Percentiles rank a stretch among this genome's conserved stretches.
Conservation (phyloP, 2,113 vertebrate species). For the Paradoxurus hermaphroditus region DNA sequence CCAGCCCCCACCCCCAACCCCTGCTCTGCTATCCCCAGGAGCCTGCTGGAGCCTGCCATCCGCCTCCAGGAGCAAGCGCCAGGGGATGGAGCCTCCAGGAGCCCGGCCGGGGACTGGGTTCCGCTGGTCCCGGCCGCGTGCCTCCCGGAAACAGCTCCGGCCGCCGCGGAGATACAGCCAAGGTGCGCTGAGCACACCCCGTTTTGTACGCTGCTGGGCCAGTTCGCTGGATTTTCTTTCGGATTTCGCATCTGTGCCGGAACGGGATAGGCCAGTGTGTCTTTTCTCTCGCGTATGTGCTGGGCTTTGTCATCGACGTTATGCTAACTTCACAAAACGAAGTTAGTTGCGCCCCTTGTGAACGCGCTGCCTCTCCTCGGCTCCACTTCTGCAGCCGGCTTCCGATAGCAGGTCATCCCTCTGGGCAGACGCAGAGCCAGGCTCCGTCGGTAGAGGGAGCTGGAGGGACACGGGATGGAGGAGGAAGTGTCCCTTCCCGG, state of each 20-base stretch:
- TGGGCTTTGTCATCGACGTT: neutral
- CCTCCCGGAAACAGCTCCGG: no score
- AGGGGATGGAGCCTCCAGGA: neutral
- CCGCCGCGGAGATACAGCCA: neutral
- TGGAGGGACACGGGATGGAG: neutral
- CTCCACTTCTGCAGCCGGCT: neutral
- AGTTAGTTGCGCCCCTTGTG: rapidly evolving
- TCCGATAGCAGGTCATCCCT: rapidly evolving
- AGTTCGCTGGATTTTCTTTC: neutral
- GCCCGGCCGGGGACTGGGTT: no score
- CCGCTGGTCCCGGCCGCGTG: rapidly evolving
- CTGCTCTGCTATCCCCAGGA: neutral
- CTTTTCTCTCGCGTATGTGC: neutral
- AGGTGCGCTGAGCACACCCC: rapidly evolving
- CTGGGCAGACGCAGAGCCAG: neutral
- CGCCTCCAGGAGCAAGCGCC: neutral
- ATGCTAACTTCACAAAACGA: rapidly evolving
- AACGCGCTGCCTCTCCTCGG: rapidly evolving
- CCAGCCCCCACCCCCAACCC: no score
- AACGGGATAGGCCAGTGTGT: no score
- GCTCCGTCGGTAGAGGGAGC: neutral
- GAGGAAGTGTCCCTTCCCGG: no score
- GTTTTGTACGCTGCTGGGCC: neutral
- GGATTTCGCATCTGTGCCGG: neutral
- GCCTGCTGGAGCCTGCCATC: rapidly evolving